Conservation (phyloP, 2,797 vertebrate genomes). For the Acrossocheilus fasciatus region DNA sequence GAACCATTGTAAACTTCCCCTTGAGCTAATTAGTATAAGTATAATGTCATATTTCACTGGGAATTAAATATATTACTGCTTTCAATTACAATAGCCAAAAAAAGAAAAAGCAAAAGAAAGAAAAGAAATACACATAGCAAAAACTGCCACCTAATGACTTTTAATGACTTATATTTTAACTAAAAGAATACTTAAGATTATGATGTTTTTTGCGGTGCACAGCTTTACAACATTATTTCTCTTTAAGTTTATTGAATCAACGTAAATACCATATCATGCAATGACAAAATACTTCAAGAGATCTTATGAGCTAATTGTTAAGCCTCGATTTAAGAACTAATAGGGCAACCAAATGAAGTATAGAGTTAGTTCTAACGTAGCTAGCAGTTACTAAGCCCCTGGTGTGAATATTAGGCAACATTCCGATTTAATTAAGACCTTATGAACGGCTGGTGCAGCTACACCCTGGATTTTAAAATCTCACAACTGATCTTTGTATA, state of each 20-base stretch:
- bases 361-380: neutral
- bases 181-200: neutral
- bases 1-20: neutral
- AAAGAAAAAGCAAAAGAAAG: neutral
- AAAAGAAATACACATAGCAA: neutral
- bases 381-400: neutral
- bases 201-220: neutral
- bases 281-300: neutral
- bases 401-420: conserved; percentile 5
- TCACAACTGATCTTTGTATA: conserved; percentile 1
- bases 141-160: neutral
- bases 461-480: conserved; percentile 18
- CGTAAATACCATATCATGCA: neutral
- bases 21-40: neutral
- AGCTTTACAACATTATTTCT: neutral
- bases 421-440: conserved; percentile 20
- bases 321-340: neutral
- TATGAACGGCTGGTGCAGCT: neutral
- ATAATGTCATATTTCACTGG: neutral
- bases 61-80: neutral
- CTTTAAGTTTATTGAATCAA: neutral
- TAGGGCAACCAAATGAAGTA: neutral
- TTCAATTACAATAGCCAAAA: neutral
- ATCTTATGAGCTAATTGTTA: neutral
- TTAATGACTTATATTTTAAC: neutral